These are phyloP conservation scores for Piprites chloris DNA, from an alignment of 2,113 vertebrate genomes.

Conservation along the genomic window DNA sequence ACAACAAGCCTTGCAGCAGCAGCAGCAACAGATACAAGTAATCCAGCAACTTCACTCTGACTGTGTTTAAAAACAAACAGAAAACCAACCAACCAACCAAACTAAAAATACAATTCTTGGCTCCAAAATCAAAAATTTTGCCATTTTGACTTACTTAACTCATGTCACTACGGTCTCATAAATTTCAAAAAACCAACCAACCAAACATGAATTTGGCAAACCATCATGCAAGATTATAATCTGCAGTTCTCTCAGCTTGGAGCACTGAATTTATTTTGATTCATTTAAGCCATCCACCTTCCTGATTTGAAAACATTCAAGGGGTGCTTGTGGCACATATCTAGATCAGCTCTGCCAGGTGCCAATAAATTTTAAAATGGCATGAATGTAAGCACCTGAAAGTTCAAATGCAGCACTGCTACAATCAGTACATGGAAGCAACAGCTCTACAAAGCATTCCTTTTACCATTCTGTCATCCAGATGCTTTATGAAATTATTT, in stretches of 20 bases:
- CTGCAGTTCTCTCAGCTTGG: slow-evolving; percentile 53
- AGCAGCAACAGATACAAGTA: slow-evolving; percentile 98
- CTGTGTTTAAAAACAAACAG: slow-evolving; percentile 54
- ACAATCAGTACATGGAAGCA: not conserved
- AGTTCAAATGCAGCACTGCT: not conserved
- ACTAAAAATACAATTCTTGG: slow-evolving; percentile 60
- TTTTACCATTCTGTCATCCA: not conserved
- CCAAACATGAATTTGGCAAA: not conserved
- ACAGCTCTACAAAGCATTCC: slow-evolving; percentile 3
- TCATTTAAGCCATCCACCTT: slow-evolving; percentile 51
- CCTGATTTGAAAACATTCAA: slow-evolving; percentile 54
- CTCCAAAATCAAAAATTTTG: slow-evolving; percentile 54
- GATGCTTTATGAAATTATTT: not conserved
- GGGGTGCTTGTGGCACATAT: slow-evolving; percentile 76
- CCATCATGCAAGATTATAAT: not conserved
- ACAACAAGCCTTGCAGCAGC: slow-evolving; percentile 73
- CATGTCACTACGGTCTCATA: not conserved
- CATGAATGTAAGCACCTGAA: not conserved
- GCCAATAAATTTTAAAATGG: not conserved
- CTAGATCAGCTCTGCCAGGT: slow-evolving; percentile 1
- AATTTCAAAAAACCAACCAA: not conserved
- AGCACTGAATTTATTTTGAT: slow-evolving; percentile 71
- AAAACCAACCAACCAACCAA: not conserved
- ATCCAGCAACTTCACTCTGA: slow-evolving; percentile 89
- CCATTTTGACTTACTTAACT: not conserved